Evolutionary conservation across 2,113 vertebrate genomes (phyloP).

Genomic region (Tamias sibiricus): DNA sequence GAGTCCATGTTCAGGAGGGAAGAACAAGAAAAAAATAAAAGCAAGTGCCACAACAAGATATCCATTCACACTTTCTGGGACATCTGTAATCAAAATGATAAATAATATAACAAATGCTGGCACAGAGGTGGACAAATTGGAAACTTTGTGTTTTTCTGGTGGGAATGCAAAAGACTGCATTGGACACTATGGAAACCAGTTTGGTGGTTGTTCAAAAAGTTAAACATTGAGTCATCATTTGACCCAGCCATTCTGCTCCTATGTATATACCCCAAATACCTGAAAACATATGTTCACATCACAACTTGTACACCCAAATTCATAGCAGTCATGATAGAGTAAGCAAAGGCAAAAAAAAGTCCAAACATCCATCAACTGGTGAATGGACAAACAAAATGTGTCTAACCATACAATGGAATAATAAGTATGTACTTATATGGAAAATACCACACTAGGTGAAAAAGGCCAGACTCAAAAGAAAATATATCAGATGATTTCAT

Average conservation of each 20-base stretch:
- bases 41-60: background rate
- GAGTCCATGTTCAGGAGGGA: background rate
- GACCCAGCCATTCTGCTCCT: background rate
- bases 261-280: background rate
- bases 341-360: background rate
- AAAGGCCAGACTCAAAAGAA: background rate
- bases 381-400: background rate
- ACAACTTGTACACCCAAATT: background rate
- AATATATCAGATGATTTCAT: background rate
- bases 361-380: background rate
- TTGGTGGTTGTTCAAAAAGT: background rate
- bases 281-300: conserved; percentile 45
- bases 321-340: background rate
- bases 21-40: conserved; percentile 1
- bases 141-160: background rate
- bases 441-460: background rate
- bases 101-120: background rate
- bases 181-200: background rate
- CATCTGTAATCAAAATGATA: background rate
- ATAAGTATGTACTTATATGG: background rate
- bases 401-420: background rate
- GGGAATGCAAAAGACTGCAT: background rate
- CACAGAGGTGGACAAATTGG: background rate
- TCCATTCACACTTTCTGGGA: background rate
- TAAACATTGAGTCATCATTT: background rate